Conservation (phyloP, 2,797 vertebrate genomes). For the Argya squamiceps region DNA sequence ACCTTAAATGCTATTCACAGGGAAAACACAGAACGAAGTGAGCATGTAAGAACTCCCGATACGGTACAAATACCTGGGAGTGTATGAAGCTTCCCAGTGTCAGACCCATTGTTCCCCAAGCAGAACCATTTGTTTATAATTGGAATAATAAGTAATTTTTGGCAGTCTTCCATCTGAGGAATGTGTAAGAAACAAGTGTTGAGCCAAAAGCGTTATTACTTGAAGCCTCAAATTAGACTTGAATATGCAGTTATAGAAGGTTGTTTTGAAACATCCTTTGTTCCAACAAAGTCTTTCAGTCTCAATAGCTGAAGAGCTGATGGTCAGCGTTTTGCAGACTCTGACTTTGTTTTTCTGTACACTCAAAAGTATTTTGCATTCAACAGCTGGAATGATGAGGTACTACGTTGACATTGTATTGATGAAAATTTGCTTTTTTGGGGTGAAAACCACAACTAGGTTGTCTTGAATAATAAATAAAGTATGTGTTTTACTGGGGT, state of each 20-base stretch:
- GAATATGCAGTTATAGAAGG: neutral
- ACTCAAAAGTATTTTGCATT: neutral
- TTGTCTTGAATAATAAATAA: neutral
- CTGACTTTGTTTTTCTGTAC: neutral
- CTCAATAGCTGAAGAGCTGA: neutral
- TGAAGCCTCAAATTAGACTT: neutral
- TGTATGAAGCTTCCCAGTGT: neutral
- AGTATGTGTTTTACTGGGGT: neutral
- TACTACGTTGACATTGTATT: neutral
- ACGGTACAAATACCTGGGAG: neutral
- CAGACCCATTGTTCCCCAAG: neutral
- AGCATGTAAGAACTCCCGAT: rapidly evolving
- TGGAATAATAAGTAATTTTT: slow-evolving; percentile 2
- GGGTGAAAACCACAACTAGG: neutral
- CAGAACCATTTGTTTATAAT: slow-evolving; percentile 18
- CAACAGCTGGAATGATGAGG: neutral
- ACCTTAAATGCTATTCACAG: neutral
- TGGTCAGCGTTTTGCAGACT: neutral
- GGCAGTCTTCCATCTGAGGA: neutral
- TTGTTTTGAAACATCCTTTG: neutral
- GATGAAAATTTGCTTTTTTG: neutral
- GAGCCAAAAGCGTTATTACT: neutral
- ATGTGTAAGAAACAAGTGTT: neutral
- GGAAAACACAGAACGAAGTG: neutral
- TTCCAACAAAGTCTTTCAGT: neutral